These are phyloP conservation scores for Zeugodacus cucurbitae DNA, from an alignment of 1,140 invertebrate species.

Conservation along the genomic window DNA sequence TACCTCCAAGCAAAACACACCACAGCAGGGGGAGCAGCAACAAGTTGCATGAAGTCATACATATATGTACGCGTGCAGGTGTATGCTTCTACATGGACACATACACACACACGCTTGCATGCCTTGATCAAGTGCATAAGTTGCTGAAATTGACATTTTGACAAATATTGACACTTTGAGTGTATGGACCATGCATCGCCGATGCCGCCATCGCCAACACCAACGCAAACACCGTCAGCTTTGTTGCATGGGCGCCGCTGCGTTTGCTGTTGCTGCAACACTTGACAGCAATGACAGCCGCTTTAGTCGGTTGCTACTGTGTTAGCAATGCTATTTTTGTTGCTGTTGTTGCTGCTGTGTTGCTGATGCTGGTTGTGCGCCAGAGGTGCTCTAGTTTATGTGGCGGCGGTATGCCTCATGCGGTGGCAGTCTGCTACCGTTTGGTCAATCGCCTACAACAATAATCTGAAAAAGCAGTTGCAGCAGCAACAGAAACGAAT, in stretches of 20 bases:
- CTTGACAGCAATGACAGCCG: slow-evolving; percentile 9
- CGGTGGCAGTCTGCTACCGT: slow-evolving; percentile 32
- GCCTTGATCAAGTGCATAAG: slow-evolving; percentile 38
- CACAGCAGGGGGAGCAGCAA: background rate
- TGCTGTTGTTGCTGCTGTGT: background rate
- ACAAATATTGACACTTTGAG: slow-evolving; percentile 44
- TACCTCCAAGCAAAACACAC: background rate
- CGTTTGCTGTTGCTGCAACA: slow-evolving; percentile 1
- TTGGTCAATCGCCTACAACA: slow-evolving; percentile 22
- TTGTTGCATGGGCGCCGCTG: no score
- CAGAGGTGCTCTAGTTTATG: slow-evolving; percentile 33
- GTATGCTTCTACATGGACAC: no score
- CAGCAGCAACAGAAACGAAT: background rate
- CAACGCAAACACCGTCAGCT: background rate
- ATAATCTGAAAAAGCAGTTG: background rate
- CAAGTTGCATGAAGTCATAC: no score
- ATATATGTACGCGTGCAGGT: no score
- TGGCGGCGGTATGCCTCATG: slow-evolving; percentile 2
- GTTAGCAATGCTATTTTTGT: background rate
- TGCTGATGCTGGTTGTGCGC: background rate
- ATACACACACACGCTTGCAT: no score
- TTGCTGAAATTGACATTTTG: slow-evolving; percentile 41
- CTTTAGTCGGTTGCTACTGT: slow-evolving; percentile 1
- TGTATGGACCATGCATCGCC: slow-evolving; percentile 28
- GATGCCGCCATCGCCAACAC: background rate